A percentile compares a stretch with the other conserved stretches of the same genome.
Conservation (phyloP, 2,113 vertebrate genomes). For the Anser cygnoides region DNA sequence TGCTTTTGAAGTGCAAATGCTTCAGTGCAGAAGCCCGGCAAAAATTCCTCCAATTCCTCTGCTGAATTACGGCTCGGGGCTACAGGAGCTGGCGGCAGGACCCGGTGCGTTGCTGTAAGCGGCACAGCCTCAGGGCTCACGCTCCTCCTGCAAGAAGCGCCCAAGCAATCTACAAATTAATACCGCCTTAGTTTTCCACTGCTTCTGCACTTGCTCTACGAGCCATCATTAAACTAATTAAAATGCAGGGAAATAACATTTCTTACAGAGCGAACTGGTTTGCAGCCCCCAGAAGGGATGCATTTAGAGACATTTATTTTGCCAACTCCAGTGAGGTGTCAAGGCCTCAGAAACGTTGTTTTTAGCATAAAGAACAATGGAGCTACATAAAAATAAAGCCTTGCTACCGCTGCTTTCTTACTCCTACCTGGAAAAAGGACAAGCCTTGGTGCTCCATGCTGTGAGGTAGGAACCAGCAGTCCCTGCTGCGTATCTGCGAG, state of each 20-base stretch:
- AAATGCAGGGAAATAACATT: neutral
- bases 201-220: neutral
- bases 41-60: neutral
- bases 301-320: neutral
- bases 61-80: neutral
- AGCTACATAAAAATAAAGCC: neutral
- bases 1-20: neutral
- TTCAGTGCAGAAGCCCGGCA: neutral
- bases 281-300: neutral
- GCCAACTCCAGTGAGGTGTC: neutral
- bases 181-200: too few relatives aligned
- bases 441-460: neutral
- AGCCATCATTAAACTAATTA: neutral
- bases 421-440: neutral
- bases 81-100: neutral
- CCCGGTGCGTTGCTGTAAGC: too few relatives aligned
- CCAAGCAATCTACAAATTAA: neutral
- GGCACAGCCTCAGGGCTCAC: too few relatives aligned
- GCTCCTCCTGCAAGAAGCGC: too few relatives aligned
- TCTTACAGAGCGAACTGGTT: neutral
- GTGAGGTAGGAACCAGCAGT: neutral
- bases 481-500: neutral
- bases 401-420: neutral
- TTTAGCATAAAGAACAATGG: neutral
- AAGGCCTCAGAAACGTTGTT: neutral